Base-by-base conservation (phyloP, 2,888 invertebrate genomes). In the Ligdia adustata region DNA sequence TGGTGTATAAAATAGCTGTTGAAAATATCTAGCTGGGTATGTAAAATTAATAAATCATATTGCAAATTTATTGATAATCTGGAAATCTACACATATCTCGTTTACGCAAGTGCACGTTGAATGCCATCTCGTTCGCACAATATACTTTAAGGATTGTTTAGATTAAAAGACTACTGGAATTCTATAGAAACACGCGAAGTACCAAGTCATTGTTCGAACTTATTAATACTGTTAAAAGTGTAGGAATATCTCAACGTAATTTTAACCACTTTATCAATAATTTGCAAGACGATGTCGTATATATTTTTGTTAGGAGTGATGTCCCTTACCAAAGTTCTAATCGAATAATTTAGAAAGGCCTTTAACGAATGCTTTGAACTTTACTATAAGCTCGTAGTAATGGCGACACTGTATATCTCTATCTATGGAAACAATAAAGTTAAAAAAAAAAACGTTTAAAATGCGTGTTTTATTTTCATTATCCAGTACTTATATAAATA, bases 271-370 rank as follows among this genome's bases (percentile, higher is more conserved):
- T 32, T 12, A n/a, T 35, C 14, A 14, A 39, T 52, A 41, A 61
- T 57, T 54, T 61, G 46, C 54, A 53, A 13, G 52, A 40, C 31
- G 44, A 44, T 52, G 49, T 53, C 67, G 62, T 68, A 69, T 84
- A 81, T 85, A 84, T 85, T 84, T 85, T 85, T 87, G 78, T 84
- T 82, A 82, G 79, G 67, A 69, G 65, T 74, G 66, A 24, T 34
- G 26, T 37, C 27, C 39, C 28, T 15, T 20, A 27, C 27, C 28
- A 9, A 16, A 18, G 16, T 14, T 24, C 14, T 27, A 27, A 28
- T 33, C 26, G 31, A 34, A n/a, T n/a, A 14, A 13, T 35, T 52
- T 38, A 43, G 12, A 45, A 41, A 24, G 29, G 47, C 49, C 54
- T 48, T 44, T 20, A 26, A 40, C 9, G 9, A 66, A 75, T 61